Evolutionary conservation across 2,888 invertebrate species (phyloP).

Genomic region (Pantelozetes paolii): DNA sequence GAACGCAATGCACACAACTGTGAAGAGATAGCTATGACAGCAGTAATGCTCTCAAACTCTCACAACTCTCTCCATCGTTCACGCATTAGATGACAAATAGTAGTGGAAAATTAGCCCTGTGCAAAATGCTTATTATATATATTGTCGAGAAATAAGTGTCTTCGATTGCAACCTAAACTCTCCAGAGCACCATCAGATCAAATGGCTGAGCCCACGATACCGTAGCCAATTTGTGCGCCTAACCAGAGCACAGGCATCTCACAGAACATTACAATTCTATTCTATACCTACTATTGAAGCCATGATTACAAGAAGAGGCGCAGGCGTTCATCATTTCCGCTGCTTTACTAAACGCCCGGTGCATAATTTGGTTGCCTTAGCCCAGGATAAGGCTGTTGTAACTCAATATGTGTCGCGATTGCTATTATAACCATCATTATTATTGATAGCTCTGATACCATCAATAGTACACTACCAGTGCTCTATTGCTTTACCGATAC

Average conservation of each 20-base stretch:
- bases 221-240: conserved; percentile 17
- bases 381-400: conserved; percentile 9
- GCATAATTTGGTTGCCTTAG: conserved; percentile 30
- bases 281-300: conserved; percentile 7
- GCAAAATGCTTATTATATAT: conserved; percentile 27
- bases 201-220: conserved; percentile 28
- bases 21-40: too few relatives aligned
- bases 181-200: conserved; percentile 27
- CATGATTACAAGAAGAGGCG: conserved; percentile 20
- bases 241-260: neutral
- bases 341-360: conserved; percentile 13
- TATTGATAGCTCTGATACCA: conserved; percentile 21
- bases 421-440: conserved; percentile 25
- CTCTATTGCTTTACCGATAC: neutral
- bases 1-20: conserved; percentile 2
- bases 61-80: conserved; percentile 15
- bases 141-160: conserved; percentile 13
- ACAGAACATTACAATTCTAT: neutral
- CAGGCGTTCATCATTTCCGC: conserved; percentile 27
- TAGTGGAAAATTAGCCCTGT: conserved; percentile 26
- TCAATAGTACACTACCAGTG: neutral
- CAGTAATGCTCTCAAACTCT: neutral
- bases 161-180: conserved; percentile 26
- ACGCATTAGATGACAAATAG: conserved; percentile 33
- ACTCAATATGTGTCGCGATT: conserved; percentile 32